Base-by-base conservation (phyloP, 2,797 vertebrate species). In the Tolypeutes matacus region DNA sequence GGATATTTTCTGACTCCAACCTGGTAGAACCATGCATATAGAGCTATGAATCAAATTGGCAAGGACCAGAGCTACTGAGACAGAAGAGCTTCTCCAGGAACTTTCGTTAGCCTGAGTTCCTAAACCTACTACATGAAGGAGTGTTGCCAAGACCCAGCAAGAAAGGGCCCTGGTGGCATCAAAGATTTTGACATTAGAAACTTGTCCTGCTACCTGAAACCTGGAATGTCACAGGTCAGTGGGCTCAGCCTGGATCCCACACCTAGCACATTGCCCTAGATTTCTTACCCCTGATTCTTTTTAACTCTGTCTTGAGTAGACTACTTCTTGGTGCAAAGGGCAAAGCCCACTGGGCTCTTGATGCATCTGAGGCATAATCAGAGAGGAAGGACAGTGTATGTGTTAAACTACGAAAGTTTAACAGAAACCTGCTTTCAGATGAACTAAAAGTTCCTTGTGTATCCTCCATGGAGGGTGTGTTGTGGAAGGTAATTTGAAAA, bases 41-140 rank as follows among this genome's bases (percentile, higher is more conserved):
- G 67, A 60, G 46, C n/a, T 72, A 27, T 5, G 12, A 42, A 27
- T n/a, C 36, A n/a, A 56, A 36, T 4, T 18, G n/a, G 29, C 58
- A 60, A 93, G 70, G 51, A 31, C 51, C 89, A 86, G 80, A 76
- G 56, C 75, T 21, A 72, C 42, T 21, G 27, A 34, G 36, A 34
- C 23, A 51, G 69, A 39, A 36, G 58, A 0, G 23, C 36, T 58
- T 84, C 29, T 42, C 36, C 2, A 0, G n/a, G 6, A 34, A 21
- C 36, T 85, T 77, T 83, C 91, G 15, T 83, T 72, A 70, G 83
- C 83, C 56, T 9, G 7, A 46, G 31, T 77, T 84, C 76, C 83
- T 70, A 80, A 90, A 49, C 31, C 51, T 20, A n/a, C n/a, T 7
- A 23, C 23, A 2, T 23, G 72, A 77, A 65, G 46, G 39, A 36